Base-by-base conservation (phyloP, 2,797 vertebrate genomes). In the Tamandua tetradactyla region DNA sequence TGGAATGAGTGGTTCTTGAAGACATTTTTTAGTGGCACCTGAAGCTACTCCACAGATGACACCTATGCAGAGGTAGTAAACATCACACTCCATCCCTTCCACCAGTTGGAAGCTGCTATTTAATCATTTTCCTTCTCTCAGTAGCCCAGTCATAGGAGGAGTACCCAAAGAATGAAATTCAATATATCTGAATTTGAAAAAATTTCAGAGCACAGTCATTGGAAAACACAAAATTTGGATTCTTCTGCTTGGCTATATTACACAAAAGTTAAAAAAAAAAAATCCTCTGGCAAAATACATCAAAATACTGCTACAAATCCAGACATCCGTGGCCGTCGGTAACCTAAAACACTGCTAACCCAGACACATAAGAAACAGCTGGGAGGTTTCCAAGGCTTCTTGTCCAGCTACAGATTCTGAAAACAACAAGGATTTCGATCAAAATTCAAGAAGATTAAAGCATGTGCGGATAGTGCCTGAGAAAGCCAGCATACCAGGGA, bases 51-150 rank as follows among this genome's bases (percentile, higher is more conserved):
- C 8, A 32, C 0, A 0, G 18, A 32, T 0, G 18, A 27, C 6
- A 13, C 9, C n/a, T 13, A 1, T 0, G 1, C 7, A 5, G 20
- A 5, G 4, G 6, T 25, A 2, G 5, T 30, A 6, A 55, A 42
- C 66, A 44, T 27, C 59, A 25, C 66, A 44, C 22, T 59, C 57
- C n/a, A 52, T 18, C 40, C 55, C 66, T 20, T 37, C n/a, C 15
- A 35, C n/a, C 9, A 23, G 30, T 47, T 35, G 22, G 10, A 44
- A 35, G 30, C 23, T 14, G 30, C 49, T 14, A 44, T 15, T 25
- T 40, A 4, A 22, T 30, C 64, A 23, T 49, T 47, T 47, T n/a
- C 66, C 27, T 17, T 4, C 2, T 4, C 2, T 5, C 27, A 30
- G 27, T 3, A 27, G 27, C 68, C 32, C 25, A 2, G 11, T 37